Percentiles rank a stretch among this genome's conserved stretches.
Conservation (phyloP, 2,797 vertebrate genomes). For the Scleropages formosus region DNA sequence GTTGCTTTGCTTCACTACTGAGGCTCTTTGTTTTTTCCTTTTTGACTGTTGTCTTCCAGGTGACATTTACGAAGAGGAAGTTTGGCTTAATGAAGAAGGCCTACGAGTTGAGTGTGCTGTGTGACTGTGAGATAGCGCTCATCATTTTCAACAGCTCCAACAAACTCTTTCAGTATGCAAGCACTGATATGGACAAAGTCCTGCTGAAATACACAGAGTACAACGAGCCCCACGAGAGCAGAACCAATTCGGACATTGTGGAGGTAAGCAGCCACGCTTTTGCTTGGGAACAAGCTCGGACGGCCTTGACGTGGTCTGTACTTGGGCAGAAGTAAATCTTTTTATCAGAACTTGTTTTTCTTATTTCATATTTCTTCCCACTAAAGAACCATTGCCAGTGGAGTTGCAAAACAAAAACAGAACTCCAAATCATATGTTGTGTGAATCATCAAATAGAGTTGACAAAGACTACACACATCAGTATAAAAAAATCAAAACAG, state of each 20-base stretch:
- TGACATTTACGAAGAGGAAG: slow-evolving; percentile 96
- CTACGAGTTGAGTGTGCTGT: slow-evolving; percentile 84
- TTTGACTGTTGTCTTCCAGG: slow-evolving; percentile 62
- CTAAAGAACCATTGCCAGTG: too few relatives aligned
- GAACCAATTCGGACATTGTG: slow-evolving; percentile 85
- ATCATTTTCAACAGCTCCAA: slow-evolving; percentile 90
- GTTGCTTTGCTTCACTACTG: not conserved
- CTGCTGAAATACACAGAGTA: slow-evolving; percentile 86
- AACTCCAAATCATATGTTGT: too few relatives aligned
- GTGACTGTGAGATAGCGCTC: slow-evolving; percentile 87
- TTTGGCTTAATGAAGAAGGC: slow-evolving; percentile 93
- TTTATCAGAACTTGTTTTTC: too few relatives aligned
- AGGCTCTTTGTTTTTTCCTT: not conserved
- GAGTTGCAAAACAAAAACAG: too few relatives aligned
- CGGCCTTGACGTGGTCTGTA: not conserved
- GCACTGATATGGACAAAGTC: slow-evolving; percentile 89
- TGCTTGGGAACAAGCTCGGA: not conserved
- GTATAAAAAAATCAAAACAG: not conserved
- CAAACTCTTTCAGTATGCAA: slow-evolving; percentile 87
- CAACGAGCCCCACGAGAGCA: slow-evolving; percentile 84
- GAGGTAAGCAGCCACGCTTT: slow-evolving; percentile 66
- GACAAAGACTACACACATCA: not conserved
- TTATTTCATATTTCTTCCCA: too few relatives aligned
- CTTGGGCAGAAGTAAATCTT: not conserved
- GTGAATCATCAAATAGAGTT: not conserved